Evolutionary conservation across 2,888 invertebrate genomes (phyloP), one percentile per base, ranked within the genome.

Genomic region (Entomobrya proxima): DNA sequence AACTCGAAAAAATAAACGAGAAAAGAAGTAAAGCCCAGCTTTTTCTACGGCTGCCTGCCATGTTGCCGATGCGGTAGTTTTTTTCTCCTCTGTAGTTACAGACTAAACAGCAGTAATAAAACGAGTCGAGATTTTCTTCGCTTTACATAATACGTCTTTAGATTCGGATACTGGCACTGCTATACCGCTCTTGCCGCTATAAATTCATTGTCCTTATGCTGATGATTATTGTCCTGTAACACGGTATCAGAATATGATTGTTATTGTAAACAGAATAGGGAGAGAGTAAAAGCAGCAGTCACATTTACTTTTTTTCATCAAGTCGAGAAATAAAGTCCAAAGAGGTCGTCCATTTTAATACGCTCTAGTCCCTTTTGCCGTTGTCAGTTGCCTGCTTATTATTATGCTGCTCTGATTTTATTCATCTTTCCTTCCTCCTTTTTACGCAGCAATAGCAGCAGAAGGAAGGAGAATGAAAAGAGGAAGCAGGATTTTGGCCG

Each of bases 341-440:
- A n/a, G n/a, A n/a, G n/a, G n/a, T 72, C 30, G 37, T 67, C 18
- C 61, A 52, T 47, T 81, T 67, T 81, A 74, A 74, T 81, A 37
- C 55, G 81, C 74, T 81, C 69, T 52, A 35, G 61, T 75, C 47
- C 32, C 27, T 30, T 50, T 3, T 50, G 18, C 50, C 44, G 27
- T 9, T 24, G 55, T 55, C 4, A 30, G 72, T n/a, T 47, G 15
- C 15, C 30, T 3, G n/a, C 13, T 50, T 47, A 32, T 44, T 4
- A 55, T 75, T 21, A 37, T 32, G n/a, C 15, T 58, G 15, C 13
- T 55, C 47, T 4, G 9, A 58, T 24, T 69, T 69, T 69, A 5
- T 55, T 18, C 55, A 3, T n/a, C 24, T 69, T 69, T 44, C 24
- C 3, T 13, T 37, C 15, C 30, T 30, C 24, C 21, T 32, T 15